Evolutionary conservation across 2,888 invertebrate species (phyloP).

Genomic region (Orchesellides sinensis): DNA sequence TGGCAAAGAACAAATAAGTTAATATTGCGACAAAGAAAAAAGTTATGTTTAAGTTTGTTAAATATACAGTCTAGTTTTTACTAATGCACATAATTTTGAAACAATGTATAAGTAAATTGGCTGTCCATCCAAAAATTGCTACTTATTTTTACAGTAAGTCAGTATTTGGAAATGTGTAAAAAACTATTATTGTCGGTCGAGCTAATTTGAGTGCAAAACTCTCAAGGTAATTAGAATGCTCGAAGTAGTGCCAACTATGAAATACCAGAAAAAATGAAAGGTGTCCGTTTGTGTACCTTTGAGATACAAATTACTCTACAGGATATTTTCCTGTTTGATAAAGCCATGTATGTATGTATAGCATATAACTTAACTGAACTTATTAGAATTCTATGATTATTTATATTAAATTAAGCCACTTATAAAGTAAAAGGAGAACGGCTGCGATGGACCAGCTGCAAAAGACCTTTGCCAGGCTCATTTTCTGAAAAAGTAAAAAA

Average conservation of each 20-base stretch:
- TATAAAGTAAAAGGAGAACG: conserved; percentile 63
- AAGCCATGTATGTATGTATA: neutral
- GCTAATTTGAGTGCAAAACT: too few species aligned
- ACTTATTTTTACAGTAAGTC: too few species aligned
- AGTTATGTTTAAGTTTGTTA: conserved; percentile 11
- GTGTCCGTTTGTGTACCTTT: too few species aligned
- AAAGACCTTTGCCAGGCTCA: conserved; percentile 59
- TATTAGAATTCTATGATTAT: neutral
- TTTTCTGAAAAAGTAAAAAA: conserved; percentile 42
- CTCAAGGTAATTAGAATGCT: too few species aligned
- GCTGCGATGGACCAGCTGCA: conserved; percentile 66
- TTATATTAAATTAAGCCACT: conserved; percentile 6
- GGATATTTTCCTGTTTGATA: neutral
- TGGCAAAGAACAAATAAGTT: neutral
- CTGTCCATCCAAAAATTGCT: too few species aligned
- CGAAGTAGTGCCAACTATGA: too few species aligned
- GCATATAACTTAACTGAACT: neutral
- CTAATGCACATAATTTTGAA: neutral
- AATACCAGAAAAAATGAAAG: too few species aligned
- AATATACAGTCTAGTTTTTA: too few species aligned
- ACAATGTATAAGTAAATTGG: neutral
- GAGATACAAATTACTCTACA: neutral
- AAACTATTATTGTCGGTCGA: too few species aligned
- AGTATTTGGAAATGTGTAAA: too few species aligned
- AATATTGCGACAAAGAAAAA: neutral